Evolutionary conservation across 2,888 invertebrate genomes (phyloP).

Genomic region (Apantesis nais): DNA sequence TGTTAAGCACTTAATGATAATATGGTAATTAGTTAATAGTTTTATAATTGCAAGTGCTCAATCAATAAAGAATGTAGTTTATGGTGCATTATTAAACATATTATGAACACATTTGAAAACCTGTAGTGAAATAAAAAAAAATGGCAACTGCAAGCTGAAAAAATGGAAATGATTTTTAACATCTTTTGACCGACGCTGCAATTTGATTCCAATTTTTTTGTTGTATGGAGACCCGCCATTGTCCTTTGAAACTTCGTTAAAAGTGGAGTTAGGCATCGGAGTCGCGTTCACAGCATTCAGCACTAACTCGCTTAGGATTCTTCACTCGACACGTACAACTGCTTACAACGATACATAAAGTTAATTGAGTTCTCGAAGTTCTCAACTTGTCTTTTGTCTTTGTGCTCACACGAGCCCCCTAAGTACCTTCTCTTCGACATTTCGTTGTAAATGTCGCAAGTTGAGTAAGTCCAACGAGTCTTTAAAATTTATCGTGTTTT

Average conservation of each 20-base stretch:
- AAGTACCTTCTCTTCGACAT: constrained; percentile 18
- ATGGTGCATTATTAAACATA: too few species aligned
- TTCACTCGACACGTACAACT: constrained; percentile 25
- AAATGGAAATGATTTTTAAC: too few species aligned
- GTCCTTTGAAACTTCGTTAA: constrained; percentile 7
- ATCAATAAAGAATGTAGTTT: too few species aligned
- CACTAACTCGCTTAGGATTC: constrained; percentile 37
- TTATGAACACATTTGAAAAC: too few species aligned
- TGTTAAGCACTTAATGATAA: too few species aligned
- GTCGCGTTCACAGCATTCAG: constrained; percentile 20
- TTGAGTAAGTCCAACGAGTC: neutral
- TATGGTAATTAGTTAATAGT: too few species aligned
- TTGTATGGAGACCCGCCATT: too few species aligned
- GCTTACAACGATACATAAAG: constrained; percentile 37
- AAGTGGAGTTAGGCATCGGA: constrained; percentile 16
- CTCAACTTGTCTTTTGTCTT: constrained; percentile 27
- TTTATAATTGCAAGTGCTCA: too few species aligned
- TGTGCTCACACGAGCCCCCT: neutral
- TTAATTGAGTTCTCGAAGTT: constrained; percentile 48
- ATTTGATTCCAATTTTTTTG: too few species aligned
- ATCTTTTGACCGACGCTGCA: too few species aligned
- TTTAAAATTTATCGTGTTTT: neutral
- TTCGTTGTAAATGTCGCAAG: constrained; percentile 7
- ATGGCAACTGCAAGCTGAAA: too few species aligned
- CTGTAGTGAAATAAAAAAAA: too few species aligned